A percentile compares a stretch with the other conserved stretches of the same genome.
Evolutionary conservation across 2,888 invertebrate species (phyloP).

Genomic region (Dugesia japonica): DNA sequence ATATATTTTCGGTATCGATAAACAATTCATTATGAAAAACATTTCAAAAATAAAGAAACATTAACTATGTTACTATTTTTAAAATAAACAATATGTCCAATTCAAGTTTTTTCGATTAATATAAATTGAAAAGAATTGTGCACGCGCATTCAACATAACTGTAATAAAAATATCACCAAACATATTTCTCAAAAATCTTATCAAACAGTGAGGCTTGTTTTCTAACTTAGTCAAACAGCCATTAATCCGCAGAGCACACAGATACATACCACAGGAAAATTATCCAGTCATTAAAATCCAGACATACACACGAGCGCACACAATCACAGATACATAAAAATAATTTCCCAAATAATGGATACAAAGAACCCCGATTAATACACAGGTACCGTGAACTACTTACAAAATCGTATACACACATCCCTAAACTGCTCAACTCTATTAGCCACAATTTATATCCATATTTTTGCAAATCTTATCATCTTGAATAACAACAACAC

Average conservation of each 20-base stretch:
- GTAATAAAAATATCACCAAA: not conserved
- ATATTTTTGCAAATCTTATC: constrained; percentile 20
- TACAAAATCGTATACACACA: not conserved
- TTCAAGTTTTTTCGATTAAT: not conserved
- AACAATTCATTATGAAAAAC: not conserved
- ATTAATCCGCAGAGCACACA: not conserved
- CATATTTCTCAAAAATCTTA: not conserved
- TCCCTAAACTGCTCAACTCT: not conserved
- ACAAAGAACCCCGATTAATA: constrained; percentile 15
- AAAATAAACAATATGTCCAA: not conserved
- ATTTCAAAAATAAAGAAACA: not conserved
- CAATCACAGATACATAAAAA: not conserved
- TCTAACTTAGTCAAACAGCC: not conserved
- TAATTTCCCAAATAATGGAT: not conserved
- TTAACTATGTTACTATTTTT: not conserved
- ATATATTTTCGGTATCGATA: too few relatives aligned
- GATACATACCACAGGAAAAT: not conserved
- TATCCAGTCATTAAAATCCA: not conserved
- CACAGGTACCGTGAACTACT: constrained; percentile 11
- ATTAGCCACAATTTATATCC: constrained; percentile 5
- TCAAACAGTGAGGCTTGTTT: not conserved
- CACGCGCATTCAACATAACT: not conserved
- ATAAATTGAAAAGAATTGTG: not conserved
- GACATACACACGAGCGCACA: not conserved
- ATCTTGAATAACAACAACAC: constrained; percentile 15